Evolutionary conservation across 2,888 invertebrate genomes (phyloP).

Genomic region (Tetrapedia diversipes): DNA sequence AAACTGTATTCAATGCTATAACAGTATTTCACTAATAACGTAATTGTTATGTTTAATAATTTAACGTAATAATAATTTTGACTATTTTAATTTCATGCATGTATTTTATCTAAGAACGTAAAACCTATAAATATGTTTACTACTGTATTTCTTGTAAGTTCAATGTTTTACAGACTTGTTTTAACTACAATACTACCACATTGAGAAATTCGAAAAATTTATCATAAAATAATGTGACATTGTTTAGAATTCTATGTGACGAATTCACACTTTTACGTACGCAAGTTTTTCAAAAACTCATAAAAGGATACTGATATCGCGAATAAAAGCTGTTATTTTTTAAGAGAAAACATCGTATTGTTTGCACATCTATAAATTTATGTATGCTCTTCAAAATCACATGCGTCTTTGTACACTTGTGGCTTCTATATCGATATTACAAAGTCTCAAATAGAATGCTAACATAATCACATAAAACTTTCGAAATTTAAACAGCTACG

Average conservation of each 20-base stretch:
- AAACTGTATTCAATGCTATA: neutral
- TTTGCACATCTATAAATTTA: constrained; percentile 7
- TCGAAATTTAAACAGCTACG: neutral
- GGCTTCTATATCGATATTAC: constrained; percentile 5
- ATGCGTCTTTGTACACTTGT: constrained; percentile 37
- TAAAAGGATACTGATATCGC: neutral
- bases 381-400: constrained; percentile 4
- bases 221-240: no score
- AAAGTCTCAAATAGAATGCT: neutral
- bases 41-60: no score
- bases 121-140: no score
- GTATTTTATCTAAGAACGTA: no score
- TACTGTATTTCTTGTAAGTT: no score
- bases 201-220: no score
- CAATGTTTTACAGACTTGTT: no score
- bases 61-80: no score
- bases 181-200: no score
- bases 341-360: neutral
- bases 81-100: no score
- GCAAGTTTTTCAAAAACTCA: neutral
- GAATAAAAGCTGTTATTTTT: neutral
- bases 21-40: neutral
- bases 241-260: neutral
- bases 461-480: neutral
- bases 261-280: neutral